Evolutionary conservation across 2,113 vertebrate genomes (phyloP), one percentile per base, ranked within the genome.

Genomic region (Eidolon helvum): DNA sequence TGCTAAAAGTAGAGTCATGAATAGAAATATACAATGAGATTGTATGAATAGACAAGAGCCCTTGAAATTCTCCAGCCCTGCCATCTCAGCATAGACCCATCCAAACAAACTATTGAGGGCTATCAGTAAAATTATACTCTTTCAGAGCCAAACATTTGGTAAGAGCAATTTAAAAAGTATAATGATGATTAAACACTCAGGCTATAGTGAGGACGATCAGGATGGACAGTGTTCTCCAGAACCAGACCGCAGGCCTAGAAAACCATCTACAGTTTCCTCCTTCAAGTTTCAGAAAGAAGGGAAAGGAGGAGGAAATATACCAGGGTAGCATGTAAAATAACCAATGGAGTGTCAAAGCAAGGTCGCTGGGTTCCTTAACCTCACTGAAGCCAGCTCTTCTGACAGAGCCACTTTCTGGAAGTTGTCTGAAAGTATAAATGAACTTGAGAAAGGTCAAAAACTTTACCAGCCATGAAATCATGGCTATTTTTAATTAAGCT

Each of bases 91-190:
- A 86, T 50, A 63, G 30, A 85, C 40, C 91, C 55, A 84, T 77
- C 88, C 93, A 94, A 90, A 94, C 85, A 91, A 87, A 69, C 75
- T 84, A 43, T 74, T 69, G 86, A 91, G 92, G 53, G 61, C 78
- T 91, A 69, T 83, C 72, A 86, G 95, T 66, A 84, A 97, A 96
- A 96, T 95, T 94, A 91, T 9, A 82, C 61, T 92, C 93, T 92
- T 78, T 55, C 38, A 55, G 55, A 94, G 85, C 77, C 91, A 92
- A 94, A 80, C 66, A 43, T 87, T 91, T 83, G 50, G 55, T 91
- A 59, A 96, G 92, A 94, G 77, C 66, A 96, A 63, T 91, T 97
- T 90, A 33, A n/a, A 94, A 91, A 61, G 38, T 86, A 69, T 69
- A n/a, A 79, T 69, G 43, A 55, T 74, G 72, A 97, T 94, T 61